phyloP scores from a whole-genome alignment of 2,797 vertebrate genomes.

The Sebastes iracundus region DNA sequence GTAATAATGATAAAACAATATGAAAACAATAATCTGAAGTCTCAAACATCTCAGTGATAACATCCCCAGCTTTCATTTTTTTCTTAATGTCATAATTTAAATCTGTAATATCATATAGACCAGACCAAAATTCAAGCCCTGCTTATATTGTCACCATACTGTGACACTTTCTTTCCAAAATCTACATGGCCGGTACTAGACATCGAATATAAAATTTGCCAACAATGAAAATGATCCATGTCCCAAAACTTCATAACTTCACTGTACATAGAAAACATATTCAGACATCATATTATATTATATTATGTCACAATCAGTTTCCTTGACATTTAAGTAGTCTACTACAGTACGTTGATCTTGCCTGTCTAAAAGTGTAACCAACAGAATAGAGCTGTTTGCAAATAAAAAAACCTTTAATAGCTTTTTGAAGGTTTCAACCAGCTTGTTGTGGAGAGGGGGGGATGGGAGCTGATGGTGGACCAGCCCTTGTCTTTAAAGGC shows the following conservation, averaged over 20 bases:
- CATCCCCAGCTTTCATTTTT: too few relatives aligned
- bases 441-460: conserved; percentile 39
- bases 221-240: background rate
- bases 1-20: background rate
- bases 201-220: background rate
- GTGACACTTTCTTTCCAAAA: background rate
- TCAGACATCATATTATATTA: background rate
- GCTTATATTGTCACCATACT: background rate
- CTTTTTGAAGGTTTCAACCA: conserved; percentile 45
- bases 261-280: background rate
- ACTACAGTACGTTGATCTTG: background rate
- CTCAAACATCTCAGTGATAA: background rate
- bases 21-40: background rate
- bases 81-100: too few relatives aligned
- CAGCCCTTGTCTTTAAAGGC: conserved; percentile 55
- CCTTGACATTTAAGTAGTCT: background rate
- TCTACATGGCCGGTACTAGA: background rate
- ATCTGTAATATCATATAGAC: too few relatives aligned
- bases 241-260: background rate
- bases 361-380: background rate
- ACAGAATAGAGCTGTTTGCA: conserved; percentile 32
- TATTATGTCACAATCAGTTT: background rate
- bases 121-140: too few relatives aligned
- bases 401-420: conserved; percentile 44
- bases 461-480: conserved; percentile 29